A percentile compares a stretch with the other conserved stretches of the same genome.
Conservation (phyloP, 2,888 invertebrate species). For the Morpho deidamia region DNA sequence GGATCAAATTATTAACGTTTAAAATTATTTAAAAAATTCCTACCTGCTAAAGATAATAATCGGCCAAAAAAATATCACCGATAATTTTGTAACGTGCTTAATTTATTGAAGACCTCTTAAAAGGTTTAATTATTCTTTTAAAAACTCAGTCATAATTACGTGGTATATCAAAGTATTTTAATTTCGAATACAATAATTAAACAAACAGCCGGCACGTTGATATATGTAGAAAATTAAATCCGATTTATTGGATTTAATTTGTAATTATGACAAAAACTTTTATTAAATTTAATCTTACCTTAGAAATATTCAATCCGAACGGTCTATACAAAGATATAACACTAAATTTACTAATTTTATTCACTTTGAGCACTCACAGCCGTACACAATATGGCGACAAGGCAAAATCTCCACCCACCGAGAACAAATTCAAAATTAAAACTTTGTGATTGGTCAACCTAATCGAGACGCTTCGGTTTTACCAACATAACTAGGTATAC, state of each 20-base stretch:
- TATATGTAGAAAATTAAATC: slow-evolving; percentile 4
- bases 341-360: slow-evolving; percentile 54
- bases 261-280: slow-evolving; percentile 58
- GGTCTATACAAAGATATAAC: slow-evolving; percentile 60
- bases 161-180: no score
- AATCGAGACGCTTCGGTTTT: slow-evolving; percentile 59
- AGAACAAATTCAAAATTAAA: slow-evolving; percentile 67
- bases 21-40: no score
- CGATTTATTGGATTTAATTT: slow-evolving; percentile 9
- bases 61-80: no score
- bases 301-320: slow-evolving; percentile 62
- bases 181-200: not conserved
- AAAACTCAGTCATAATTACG: no score
- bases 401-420: slow-evolving; percentile 68
- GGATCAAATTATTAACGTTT: no score
- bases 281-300: slow-evolving; percentile 58
- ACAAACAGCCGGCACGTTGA: slow-evolving; percentile 23
- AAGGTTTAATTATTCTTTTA: no score
- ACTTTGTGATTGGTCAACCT: slow-evolving; percentile 56
- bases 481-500: slow-evolving; percentile 38
- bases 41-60: no score
- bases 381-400: slow-evolving; percentile 76
- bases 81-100: no score
- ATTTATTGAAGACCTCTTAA: no score
- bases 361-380: slow-evolving; percentile 74